phyloP scores from a whole-genome alignment of 1,140 invertebrate species.

The Aphaenogaster floridana region DNA sequence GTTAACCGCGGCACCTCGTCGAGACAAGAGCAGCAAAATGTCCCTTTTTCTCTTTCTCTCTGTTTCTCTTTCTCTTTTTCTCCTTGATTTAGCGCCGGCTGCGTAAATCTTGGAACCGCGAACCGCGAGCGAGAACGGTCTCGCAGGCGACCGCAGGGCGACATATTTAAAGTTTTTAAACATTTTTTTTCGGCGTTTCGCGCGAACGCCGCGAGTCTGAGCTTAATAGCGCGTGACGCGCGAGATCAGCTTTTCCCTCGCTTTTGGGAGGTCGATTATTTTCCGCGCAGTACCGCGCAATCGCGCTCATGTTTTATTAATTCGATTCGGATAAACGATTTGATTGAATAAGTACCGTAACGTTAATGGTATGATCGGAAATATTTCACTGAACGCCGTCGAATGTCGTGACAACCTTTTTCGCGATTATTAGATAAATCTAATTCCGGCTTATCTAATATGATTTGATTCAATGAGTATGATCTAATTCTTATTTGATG shows the following conservation, averaged over 20 bases:
- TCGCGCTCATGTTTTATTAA: slow-evolving; percentile 64
- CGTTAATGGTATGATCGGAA: slow-evolving; percentile 18
- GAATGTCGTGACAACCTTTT: not conserved
- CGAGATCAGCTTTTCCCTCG: slow-evolving; percentile 38
- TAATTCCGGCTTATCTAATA: not conserved
- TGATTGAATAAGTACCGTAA: slow-evolving; percentile 18
- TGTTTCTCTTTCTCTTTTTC: not conserved
- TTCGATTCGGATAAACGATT: slow-evolving; percentile 27
- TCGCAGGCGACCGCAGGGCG: slow-evolving; percentile 50
- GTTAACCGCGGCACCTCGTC: slow-evolving; percentile 25
- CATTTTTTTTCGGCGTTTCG: slow-evolving; percentile 9
- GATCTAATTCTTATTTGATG: not conserved
- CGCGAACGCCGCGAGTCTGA: not conserved
- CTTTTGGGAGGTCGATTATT: slow-evolving; percentile 57
- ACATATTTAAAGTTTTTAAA: slow-evolving; percentile 62
- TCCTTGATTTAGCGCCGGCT: slow-evolving; percentile 58
- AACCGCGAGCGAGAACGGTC: slow-evolving; percentile 39
- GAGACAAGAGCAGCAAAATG: not conserved
- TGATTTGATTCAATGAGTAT: not conserved
- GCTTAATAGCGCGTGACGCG: slow-evolving; percentile 63
- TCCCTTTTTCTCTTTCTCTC: slow-evolving; percentile 17
- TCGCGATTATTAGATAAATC: not conserved
- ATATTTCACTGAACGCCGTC: slow-evolving; percentile 15
- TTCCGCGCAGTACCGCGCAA: not conserved
- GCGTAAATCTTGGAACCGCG: slow-evolving; percentile 73